A percentile compares a stretch with the other conserved stretches of the same genome.
phyloP scores from a whole-genome alignment of 2,797 vertebrate species.

The Platalea minor region DNA sequence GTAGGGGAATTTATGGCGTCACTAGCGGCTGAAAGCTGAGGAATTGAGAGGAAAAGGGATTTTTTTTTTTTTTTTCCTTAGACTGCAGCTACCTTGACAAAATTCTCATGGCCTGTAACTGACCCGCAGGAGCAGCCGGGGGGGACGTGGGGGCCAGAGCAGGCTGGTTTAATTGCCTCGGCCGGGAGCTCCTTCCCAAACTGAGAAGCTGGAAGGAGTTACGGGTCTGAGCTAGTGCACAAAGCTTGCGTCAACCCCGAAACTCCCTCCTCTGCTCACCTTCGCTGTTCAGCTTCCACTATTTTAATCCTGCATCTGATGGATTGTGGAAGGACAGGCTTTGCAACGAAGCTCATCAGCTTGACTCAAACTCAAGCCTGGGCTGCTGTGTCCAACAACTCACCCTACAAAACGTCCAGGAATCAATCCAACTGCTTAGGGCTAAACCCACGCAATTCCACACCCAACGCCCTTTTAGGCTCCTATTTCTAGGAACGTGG shows the following conservation, averaged over 20 bases:
- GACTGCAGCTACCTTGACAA: conserved; percentile 13
- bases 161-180: background rate
- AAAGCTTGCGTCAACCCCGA: background rate
- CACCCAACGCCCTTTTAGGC: background rate
- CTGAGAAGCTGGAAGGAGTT: background rate
- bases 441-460: background rate
- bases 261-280: background rate
- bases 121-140: background rate
- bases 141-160: background rate
- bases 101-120: conserved; percentile 1
- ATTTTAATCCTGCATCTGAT: background rate
- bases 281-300: background rate
- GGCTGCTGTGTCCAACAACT: background rate
- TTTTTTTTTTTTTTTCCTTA: background rate
- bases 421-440: background rate
- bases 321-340: background rate
- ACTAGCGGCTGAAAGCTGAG: conserved; percentile 2
- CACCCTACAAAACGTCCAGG: background rate
- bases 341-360: background rate
- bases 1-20: conserved; percentile 17
- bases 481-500: background rate
- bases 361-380: background rate
- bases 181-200: background rate
- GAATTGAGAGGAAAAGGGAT: background rate
- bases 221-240: background rate